Percentiles rank a stretch among this genome's conserved stretches.
Evolutionary conservation across 37 sponge, comb jelly and placozoan species (phyloP).

Genomic region (Chondrosia reniformis): DNA sequence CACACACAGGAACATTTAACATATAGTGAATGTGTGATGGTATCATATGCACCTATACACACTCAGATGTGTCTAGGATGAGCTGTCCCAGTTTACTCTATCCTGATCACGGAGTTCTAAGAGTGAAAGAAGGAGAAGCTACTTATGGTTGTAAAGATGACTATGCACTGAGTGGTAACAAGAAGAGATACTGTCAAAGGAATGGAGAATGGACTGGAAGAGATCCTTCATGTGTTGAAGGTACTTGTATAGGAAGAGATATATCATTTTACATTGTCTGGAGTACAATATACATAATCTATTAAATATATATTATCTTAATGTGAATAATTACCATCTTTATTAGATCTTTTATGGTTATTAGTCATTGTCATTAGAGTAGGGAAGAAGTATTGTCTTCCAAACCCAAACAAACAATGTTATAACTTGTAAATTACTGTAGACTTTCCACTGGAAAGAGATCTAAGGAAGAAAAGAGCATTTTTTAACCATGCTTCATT

Average conservation of each 20-base stretch:
- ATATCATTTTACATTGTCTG: no score
- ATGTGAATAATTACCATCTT: no score
- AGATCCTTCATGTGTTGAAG: not conserved
- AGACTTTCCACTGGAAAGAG: no score
- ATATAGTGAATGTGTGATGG: not conserved
- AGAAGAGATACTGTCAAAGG: not conserved
- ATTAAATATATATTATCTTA: no score
- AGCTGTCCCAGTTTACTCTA: not conserved
- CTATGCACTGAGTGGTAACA: not conserved
- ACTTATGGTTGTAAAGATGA: not conserved
- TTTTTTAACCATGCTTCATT: no score
- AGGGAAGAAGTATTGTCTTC: no score
- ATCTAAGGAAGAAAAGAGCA: no score
- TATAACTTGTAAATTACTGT: no score
- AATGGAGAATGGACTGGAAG: not conserved
- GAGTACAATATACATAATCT: no score
- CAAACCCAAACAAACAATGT: no score
- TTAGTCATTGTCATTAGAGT: no score
- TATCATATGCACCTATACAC: not conserved
- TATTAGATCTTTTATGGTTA: no score
- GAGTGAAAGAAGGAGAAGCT: not conserved
- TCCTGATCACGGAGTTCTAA: not conserved
- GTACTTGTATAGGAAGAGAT: not conserved
- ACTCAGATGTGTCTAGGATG: not conserved
- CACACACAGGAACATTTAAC: not conserved